Percentiles rank a stretch among this genome's conserved stretches.
Evolutionary conservation across 2,113 vertebrate genomes (phyloP).

Genomic region (Varanus komodoensis): DNA sequence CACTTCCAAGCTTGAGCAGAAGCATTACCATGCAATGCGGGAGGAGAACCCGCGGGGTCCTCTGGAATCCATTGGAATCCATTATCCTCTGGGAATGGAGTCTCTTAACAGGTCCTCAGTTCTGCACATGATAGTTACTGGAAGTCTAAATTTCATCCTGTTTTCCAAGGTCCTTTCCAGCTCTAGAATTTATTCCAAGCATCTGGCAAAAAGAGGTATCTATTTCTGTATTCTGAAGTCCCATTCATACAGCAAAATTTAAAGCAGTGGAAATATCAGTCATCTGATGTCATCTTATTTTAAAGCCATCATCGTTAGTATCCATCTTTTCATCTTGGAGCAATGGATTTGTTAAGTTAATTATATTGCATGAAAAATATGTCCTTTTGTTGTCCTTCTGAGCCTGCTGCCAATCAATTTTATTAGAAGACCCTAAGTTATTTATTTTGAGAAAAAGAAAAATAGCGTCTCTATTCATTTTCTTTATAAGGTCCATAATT

Average conservation of each 20-base stretch:
- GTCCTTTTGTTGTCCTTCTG: neutral
- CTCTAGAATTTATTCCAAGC: too few species aligned
- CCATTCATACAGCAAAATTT: neutral
- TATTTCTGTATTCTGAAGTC: neutral
- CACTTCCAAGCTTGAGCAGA: too few species aligned
- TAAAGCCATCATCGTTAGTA: neutral
- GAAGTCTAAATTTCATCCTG: too few species aligned
- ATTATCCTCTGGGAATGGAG: too few species aligned
- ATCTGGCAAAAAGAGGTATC: too few species aligned
- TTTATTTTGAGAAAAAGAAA: neutral
- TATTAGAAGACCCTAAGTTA: neutral
- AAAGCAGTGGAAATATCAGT: neutral
- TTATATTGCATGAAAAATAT: neutral
- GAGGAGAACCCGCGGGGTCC: too few species aligned
- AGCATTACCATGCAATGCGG: too few species aligned
- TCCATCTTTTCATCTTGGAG: neutral
- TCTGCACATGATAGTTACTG: too few species aligned
- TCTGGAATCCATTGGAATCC: too few species aligned
- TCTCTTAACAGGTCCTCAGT: too few species aligned
- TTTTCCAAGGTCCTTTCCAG: too few species aligned
- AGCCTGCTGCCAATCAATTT: neutral
- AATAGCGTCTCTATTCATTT: neutral
- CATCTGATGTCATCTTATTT: neutral
- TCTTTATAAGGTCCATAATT: neutral
- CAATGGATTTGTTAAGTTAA: too few species aligned